Percentiles rank a stretch among this genome's conserved stretches.
These are phyloP conservation scores for Theonella swinhoei DNA, from an alignment of 37 sponge, comb jelly and placozoan genomes.

Conservation along the genomic window DNA sequence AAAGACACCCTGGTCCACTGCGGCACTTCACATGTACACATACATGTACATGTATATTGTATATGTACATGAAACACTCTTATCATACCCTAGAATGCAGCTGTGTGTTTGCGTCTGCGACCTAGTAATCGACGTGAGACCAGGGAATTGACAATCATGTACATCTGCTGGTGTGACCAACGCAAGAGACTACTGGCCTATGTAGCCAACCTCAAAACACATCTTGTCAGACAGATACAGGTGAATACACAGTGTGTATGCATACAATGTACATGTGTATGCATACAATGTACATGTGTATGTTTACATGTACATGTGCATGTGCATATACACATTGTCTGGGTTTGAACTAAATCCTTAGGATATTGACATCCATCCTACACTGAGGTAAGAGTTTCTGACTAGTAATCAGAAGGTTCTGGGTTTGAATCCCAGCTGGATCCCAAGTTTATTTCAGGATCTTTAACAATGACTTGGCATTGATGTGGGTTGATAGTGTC, in stretches of 20 bases:
- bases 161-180: slow-evolving; percentile 63
- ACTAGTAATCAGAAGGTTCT: too few species aligned
- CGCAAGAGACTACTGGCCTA: slow-evolving; percentile 36
- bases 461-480: too few species aligned
- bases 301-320: too few species aligned
- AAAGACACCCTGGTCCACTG: too few species aligned
- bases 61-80: background rate
- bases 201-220: slow-evolving; percentile 59
- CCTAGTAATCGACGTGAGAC: background rate
- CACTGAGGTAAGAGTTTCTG: too few species aligned
- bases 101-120: slow-evolving; percentile 38
- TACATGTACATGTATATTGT: too few species aligned
- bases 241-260: background rate
- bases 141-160: slow-evolving; percentile 42
- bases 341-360: too few species aligned
- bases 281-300: background rate
- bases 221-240: slow-evolving; percentile 62
- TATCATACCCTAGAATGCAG: slow-evolving; percentile 31
- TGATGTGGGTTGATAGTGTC: too few species aligned
- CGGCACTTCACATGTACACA: background rate
- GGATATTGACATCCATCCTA: too few species aligned
- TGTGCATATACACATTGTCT: too few species aligned
- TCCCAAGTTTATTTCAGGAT: too few species aligned
- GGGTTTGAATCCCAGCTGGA: too few species aligned
- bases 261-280: background rate